These are phyloP conservation scores for Calvadosia cruxmelitensis DNA, from an alignment of 30 jellyfish, hydroid and myxozoan species.

Conservation along the genomic window DNA sequence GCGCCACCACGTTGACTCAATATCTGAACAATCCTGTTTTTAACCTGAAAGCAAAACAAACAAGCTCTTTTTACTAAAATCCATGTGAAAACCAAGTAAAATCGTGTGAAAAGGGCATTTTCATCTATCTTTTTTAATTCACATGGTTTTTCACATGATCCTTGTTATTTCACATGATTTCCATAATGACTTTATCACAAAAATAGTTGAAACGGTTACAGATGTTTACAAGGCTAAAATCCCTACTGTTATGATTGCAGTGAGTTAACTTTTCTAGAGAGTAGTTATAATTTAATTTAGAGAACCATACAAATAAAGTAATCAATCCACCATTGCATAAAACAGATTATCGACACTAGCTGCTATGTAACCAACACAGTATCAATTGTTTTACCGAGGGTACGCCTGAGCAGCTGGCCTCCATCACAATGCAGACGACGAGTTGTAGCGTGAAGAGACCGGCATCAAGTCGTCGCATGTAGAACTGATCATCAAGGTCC, in stretches of 20 bases:
- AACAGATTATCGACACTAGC: no score
- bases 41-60: slow-evolving; percentile 24
- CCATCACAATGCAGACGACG: slow-evolving; percentile 76
- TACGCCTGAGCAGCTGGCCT: slow-evolving; percentile 85
- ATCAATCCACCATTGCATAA: no score
- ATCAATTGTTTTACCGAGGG: slow-evolving; percentile 82
- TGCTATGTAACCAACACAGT: no score
- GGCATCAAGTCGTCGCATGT: slow-evolving; percentile 91
- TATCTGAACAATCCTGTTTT: slow-evolving; percentile 57
- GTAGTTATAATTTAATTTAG: no score
- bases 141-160: no score
- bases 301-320: no score
- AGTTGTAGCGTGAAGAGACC: slow-evolving; percentile 76
- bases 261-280: no score
- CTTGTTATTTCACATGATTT: neutral
- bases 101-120: neutral
- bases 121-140: neutral
- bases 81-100: neutral
- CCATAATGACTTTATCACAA: neutral
- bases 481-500: slow-evolving; percentile 76
- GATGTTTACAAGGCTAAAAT: no score
- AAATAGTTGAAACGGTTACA: neutral
- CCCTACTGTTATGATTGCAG: no score
- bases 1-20: slow-evolving; percentile 92
- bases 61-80: neutral